These are phyloP conservation scores for Regulus satrapa DNA, from an alignment of 2,113 vertebrate genomes.

Conservation along the genomic window DNA sequence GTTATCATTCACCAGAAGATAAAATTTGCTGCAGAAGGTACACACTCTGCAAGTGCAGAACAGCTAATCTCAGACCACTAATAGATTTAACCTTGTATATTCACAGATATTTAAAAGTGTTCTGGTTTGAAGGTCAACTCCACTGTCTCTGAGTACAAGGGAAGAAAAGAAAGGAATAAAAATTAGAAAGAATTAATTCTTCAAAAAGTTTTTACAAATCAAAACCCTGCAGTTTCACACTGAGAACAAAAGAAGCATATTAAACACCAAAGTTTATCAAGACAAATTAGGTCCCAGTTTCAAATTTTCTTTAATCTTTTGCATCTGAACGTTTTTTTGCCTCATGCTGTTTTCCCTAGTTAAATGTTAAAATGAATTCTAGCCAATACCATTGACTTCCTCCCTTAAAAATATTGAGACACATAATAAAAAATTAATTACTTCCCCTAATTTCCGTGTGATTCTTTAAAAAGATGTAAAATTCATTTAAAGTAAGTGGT, in stretches of 20 bases:
- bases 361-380: slow-evolving; percentile 91
- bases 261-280: slow-evolving; percentile 98
- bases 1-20: slow-evolving; percentile 16
- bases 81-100: slow-evolving; percentile 76
- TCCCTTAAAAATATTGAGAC: slow-evolving; percentile 92
- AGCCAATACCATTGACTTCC: slow-evolving; percentile 87
- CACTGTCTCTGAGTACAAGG: slow-evolving; percentile 69
- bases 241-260: slow-evolving; percentile 97
- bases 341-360: slow-evolving; percentile 87
- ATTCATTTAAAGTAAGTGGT: slow-evolving; percentile 99
- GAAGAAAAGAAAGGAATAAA: slow-evolving; percentile 77
- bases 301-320: slow-evolving; percentile 97
- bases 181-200: slow-evolving; percentile 84
- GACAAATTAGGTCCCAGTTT: slow-evolving; percentile 95
- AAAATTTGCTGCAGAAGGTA: slow-evolving; percentile 61
- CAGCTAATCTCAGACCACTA: slow-evolving; percentile 67
- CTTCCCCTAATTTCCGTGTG: slow-evolving; percentile 98
- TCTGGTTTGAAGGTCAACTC: slow-evolving; percentile 80
- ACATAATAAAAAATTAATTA: slow-evolving; percentile 99
- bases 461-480: slow-evolving; percentile 99
- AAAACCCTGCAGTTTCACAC: slow-evolving; percentile 84
- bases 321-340: slow-evolving; percentile 91
- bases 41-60: slow-evolving; percentile 32
- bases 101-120: slow-evolving; percentile 74
- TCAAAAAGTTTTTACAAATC: slow-evolving; percentile 85